Evolutionary conservation across 2,797 vertebrate species (phyloP).

Genomic region (Mormyrus hasselquistii): DNA sequence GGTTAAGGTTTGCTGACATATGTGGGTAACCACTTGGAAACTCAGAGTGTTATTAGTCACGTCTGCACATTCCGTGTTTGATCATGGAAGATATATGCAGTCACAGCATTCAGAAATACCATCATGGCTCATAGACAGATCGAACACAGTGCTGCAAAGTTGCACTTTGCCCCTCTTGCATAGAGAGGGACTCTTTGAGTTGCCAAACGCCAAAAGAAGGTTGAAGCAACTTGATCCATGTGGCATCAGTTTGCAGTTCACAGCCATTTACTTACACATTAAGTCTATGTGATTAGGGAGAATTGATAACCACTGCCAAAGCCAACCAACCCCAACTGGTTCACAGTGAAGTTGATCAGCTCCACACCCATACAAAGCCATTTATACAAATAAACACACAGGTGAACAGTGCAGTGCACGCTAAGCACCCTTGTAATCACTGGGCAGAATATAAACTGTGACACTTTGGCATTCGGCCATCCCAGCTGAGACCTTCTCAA

Average conservation of each 20-base stretch:
- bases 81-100: background rate
- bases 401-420: background rate
- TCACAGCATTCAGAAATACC: background rate
- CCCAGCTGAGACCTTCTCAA: background rate
- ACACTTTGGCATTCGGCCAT: background rate
- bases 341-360: background rate
- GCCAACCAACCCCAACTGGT: background rate
- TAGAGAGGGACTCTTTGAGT: background rate
- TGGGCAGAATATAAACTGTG: background rate
- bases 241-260: background rate
- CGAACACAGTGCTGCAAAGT: background rate
- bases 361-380: background rate
- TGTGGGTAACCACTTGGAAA: background rate
- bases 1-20: background rate
- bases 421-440: background rate
- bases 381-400: constrained; percentile 4
- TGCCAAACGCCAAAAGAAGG: background rate
- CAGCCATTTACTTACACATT: background rate
- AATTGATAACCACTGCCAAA: background rate
- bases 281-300: background rate
- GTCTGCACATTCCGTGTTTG: background rate
- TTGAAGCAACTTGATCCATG: background rate
- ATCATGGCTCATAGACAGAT: background rate
- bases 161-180: background rate
- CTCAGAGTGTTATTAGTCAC: background rate